phyloP scores from a whole-genome alignment of 1,140 invertebrate genomes.

The Bombus superbus region DNA sequence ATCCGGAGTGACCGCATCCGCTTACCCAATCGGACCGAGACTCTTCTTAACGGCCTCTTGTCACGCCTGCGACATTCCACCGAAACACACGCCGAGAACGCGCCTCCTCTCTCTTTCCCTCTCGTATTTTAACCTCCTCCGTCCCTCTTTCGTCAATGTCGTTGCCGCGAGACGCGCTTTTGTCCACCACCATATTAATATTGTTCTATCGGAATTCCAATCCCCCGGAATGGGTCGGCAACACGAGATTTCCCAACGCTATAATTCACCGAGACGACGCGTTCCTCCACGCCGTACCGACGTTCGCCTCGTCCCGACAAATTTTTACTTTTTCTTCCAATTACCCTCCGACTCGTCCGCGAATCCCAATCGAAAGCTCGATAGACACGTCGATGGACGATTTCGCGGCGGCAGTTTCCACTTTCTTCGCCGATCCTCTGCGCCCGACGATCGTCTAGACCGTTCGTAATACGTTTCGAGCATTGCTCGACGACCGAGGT shows the following conservation, averaged over 20 bases:
- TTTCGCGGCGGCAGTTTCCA: too few relatives aligned
- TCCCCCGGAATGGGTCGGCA: constrained; percentile 20
- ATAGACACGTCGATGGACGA: too few relatives aligned
- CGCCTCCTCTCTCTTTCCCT: not conserved
- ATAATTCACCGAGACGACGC: constrained; percentile 49
- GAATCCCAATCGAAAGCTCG: too few relatives aligned
- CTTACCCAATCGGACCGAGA: constrained; percentile 71
- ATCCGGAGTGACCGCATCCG: constrained; percentile 76
- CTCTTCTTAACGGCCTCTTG: constrained; percentile 69
- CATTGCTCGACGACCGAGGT: not conserved
- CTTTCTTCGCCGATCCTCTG: too few relatives aligned
- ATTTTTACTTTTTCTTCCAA: not conserved
- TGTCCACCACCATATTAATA: constrained; percentile 60
- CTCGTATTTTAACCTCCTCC: not conserved
- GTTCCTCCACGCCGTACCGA: not conserved
- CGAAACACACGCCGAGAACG: constrained; percentile 54
- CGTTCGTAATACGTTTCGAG: not conserved
- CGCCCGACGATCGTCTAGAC: too few relatives aligned
- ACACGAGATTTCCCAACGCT: constrained; percentile 45
- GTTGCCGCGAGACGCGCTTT: constrained; percentile 41
- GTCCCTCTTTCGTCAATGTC: constrained; percentile 29
- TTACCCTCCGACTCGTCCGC: too few relatives aligned
- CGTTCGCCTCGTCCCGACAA: not conserved
- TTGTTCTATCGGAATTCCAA: constrained; percentile 66
- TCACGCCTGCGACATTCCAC: constrained; percentile 75